Evolutionary conservation across 2,113 vertebrate species (phyloP), one percentile per base, ranked within the genome.

Genomic region (Gavia stellata): DNA sequence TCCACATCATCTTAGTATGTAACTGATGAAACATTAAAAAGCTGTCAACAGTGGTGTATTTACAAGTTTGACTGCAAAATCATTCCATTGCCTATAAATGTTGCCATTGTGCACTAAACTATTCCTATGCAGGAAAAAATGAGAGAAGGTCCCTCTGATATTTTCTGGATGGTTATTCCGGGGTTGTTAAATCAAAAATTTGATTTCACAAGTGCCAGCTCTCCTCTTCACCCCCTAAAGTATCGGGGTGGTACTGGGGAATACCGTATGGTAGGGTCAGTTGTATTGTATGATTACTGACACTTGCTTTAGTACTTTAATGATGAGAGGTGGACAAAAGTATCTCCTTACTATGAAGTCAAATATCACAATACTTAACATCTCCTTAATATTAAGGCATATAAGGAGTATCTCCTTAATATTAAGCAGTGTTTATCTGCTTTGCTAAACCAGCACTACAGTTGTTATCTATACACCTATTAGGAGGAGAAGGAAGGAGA

Each of bases 1-100:
- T 93, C 59, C n/a, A 63, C 61, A 81, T 81, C 62, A 58, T 77
- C 49, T 53, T 74, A 77, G 29, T 31, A 77, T 88, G 81, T 92
- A 86, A 89, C 55, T 94, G 66, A 87, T 94, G 34, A 90, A 96
- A 93, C 33, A 73, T 92, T 96, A 77, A 94, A 89, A 85, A 87
- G 33, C 75, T 90, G 78, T 81, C 88, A 93, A 59, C 58, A 65
- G 19, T 25, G 42, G 33, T 47, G 47, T 92, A 94, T 96, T 89
- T 88, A 78, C 89, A 93, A 86, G 59, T 85, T 84, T 72, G 42
- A 83, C 82, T 86, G 66, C 36, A 89, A 92, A 96, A 86, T 86
- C 72, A 75, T 88, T 65, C 40, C 17, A 17, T 38, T 52, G 33
- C 18, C 63, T 75, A 42, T 66, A 89, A 91, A 92, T 17, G 23